Conservation (phyloP, 2,888 invertebrate genomes). For the Gryllus longicercus region DNA sequence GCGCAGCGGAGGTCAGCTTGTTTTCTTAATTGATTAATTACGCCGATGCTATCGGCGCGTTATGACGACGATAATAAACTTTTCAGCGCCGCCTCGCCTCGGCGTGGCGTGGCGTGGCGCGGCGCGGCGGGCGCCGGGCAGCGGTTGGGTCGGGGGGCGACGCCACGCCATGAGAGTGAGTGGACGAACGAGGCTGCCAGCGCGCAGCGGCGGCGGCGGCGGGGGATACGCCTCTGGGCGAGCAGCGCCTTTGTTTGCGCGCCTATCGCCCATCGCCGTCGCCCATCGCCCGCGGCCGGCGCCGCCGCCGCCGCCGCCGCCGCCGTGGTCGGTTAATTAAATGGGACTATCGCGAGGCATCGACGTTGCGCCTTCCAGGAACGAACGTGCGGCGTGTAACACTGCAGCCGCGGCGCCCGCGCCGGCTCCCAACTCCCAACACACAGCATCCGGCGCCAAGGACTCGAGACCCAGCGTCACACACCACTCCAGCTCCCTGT, state of each 20-base stretch:
- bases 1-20: background rate
- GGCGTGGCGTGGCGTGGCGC: background rate
- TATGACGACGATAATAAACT: slow-evolving; percentile 17
- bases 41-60: slow-evolving; percentile 17
- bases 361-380: background rate
- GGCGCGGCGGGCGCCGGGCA: too few relatives aligned
- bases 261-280: background rate
- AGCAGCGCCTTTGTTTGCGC: background rate
- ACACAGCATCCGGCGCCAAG: too few relatives aligned
- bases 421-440: background rate
- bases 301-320: background rate
- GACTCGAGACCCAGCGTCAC: too few relatives aligned
- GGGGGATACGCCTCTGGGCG: background rate
- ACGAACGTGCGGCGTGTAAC: background rate
- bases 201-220: background rate
- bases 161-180: too few relatives aligned
- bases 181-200: background rate
- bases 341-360: slow-evolving; percentile 10
- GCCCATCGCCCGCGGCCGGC: background rate
- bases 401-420: background rate
- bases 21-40: slow-evolving; percentile 17
- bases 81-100: background rate
- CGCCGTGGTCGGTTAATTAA: background rate
- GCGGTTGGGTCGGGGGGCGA: too few relatives aligned
- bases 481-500: too few relatives aligned